Conservation (phyloP, 2,888 invertebrate species). For the Cryptus armator region DNA sequence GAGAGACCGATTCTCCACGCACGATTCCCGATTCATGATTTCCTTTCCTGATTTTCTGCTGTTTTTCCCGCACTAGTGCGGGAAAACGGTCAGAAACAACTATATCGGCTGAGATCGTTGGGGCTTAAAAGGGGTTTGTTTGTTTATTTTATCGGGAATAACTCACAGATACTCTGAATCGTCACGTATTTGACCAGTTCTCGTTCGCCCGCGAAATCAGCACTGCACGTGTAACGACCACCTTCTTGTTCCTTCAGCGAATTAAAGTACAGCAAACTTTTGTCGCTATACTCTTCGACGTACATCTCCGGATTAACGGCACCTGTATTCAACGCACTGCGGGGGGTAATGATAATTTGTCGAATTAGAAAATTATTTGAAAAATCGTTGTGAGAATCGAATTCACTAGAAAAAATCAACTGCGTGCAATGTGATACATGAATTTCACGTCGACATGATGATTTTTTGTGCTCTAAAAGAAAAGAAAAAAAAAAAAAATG, state of each 20-base stretch:
- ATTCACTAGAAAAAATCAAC: slow-evolving; percentile 5
- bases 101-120: too few relatives aligned
- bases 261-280: slow-evolving; percentile 91
- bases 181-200: slow-evolving; percentile 89
- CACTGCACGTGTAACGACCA: slow-evolving; percentile 93
- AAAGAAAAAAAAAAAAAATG: slow-evolving; percentile 1
- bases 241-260: slow-evolving; percentile 91
- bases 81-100: too few relatives aligned
- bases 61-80: too few relatives aligned
- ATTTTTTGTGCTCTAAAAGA: neutral
- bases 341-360: slow-evolving; percentile 12
- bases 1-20: too few relatives aligned
- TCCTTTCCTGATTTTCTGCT: too few relatives aligned
- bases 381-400: neutral
- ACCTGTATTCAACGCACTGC: slow-evolving; percentile 53
- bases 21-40: too few relatives aligned
- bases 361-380: slow-evolving; percentile 19
- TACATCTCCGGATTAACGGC: slow-evolving; percentile 87
- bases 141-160: neutral
- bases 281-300: slow-evolving; percentile 89
- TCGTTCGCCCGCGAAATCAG: slow-evolving; percentile 91
- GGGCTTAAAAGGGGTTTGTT: neutral
- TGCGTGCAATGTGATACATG: slow-evolving; percentile 51
- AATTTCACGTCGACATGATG: slow-evolving; percentile 39
- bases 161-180: slow-evolving; percentile 91